Conservation (phyloP, 1,140 invertebrate species). For the Tenebrio molitor region DNA sequence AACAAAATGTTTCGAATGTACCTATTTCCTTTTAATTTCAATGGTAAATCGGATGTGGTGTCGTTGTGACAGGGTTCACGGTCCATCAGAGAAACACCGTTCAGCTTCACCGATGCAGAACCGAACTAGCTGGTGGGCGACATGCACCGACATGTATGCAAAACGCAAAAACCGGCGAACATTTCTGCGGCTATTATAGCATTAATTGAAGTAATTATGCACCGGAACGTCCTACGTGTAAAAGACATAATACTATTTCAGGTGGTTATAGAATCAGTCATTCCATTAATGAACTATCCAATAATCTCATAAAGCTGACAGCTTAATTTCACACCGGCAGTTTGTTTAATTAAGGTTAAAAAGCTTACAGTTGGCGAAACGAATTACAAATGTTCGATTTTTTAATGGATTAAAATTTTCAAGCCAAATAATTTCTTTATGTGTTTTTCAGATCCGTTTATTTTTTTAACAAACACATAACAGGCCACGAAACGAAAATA, state of each 20-base stretch:
- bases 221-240: neutral
- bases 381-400: conserved; percentile 36
- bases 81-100: conserved; percentile 43
- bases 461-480: neutral
- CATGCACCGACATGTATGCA: conserved; percentile 34
- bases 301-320: conserved; percentile 37
- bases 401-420: conserved; percentile 46
- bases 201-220: conserved; percentile 36
- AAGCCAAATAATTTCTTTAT: neutral
- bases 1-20: neutral
- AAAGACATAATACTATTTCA: conserved; percentile 2
- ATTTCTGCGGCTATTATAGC: conserved; percentile 12
- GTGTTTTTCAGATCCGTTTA: neutral
- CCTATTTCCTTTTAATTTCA: conserved; percentile 28
- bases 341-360: conserved; percentile 48
- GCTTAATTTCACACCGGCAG: conserved; percentile 47
- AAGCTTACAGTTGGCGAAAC: conserved; percentile 2
- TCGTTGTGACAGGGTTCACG: conserved; percentile 50
- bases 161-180: conserved; percentile 19
- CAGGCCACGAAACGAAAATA: conserved; percentile 22
- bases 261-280: conserved; percentile 2
- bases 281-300: conserved; percentile 31
- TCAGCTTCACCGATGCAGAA: conserved; percentile 40
- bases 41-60: conserved; percentile 41
- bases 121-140: conserved; percentile 33